Percentiles rank a stretch among this genome's conserved stretches.
Conservation (phyloP, 2,113 vertebrate genomes). For the Albula goreensis region DNA sequence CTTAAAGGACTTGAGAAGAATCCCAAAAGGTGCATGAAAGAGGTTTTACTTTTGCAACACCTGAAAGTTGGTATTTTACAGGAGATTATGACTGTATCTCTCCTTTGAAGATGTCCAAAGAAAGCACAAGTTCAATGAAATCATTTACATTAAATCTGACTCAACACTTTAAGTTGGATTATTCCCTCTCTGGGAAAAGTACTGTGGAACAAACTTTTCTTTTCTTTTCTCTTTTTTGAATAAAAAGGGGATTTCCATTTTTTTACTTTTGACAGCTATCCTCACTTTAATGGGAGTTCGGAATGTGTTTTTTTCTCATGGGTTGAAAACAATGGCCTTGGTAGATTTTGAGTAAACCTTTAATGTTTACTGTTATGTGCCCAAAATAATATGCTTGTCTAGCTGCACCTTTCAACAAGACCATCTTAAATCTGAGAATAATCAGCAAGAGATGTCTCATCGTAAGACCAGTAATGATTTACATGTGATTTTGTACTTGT, state of each 20-base stretch:
- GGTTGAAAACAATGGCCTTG: constrained; percentile 45
- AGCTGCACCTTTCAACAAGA: constrained; percentile 64
- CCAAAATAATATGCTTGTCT: constrained; percentile 63
- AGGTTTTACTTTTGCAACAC: not conserved
- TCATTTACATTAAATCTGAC: not conserved
- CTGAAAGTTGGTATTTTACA: not conserved
- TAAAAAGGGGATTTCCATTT: not conserved
- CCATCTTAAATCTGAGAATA: constrained; percentile 56
- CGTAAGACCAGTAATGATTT: constrained; percentile 61
- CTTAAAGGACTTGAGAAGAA: not conserved
- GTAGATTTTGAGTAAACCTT: constrained; percentile 46
- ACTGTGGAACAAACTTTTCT: not conserved
- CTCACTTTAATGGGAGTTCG: constrained; percentile 24
- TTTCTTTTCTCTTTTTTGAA: not conserved
- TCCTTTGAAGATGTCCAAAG: not conserved
- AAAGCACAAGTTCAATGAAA: not conserved
- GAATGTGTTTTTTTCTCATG: constrained; percentile 46
- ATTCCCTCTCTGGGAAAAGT: not conserved
- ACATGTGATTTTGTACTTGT: constrained; percentile 58
- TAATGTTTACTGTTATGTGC: constrained; percentile 46
- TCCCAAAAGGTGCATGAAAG: not conserved
- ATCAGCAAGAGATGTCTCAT: constrained; percentile 57
- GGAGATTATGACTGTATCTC: not conserved
- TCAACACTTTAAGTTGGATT: not conserved
- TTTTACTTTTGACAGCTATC: not conserved